Percentiles rank a stretch among this genome's conserved stretches.
These are phyloP conservation scores for Ichneumon xanthorius DNA, from an alignment of 2,888 invertebrate genomes.

Conservation along the genomic window DNA sequence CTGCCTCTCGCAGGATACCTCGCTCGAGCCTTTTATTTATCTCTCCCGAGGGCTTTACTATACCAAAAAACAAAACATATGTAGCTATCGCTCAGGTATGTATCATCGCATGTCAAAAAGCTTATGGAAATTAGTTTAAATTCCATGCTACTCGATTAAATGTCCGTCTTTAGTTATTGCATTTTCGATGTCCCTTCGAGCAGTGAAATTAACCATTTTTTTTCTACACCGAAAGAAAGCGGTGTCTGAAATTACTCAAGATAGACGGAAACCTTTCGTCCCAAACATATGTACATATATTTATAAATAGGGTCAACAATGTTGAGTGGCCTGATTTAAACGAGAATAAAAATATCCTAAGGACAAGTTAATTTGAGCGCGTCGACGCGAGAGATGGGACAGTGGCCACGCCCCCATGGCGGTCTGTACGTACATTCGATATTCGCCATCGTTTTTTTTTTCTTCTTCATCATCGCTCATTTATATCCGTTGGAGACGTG, in stretches of 20 bases:
- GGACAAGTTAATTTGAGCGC: constrained; percentile 56
- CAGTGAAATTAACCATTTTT: not conserved
- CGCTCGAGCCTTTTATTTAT: not conserved
- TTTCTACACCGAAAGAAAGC: too few relatives aligned
- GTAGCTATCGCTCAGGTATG: not conserved
- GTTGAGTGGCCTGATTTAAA: constrained; percentile 1
- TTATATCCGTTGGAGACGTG: constrained; percentile 52
- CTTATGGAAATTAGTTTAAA: not conserved
- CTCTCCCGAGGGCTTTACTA: constrained; percentile 3
- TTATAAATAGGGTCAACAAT: not conserved
- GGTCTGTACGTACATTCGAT: constrained; percentile 52
- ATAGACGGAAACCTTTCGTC: not conserved
- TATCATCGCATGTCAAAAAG: not conserved
- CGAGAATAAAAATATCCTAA: constrained; percentile 48
- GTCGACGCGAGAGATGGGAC: constrained; percentile 47
- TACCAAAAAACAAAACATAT: not conserved
- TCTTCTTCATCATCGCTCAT: constrained; percentile 36
- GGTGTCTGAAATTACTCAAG: not conserved
- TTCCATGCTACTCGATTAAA: not conserved
- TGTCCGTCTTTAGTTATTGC: not conserved
- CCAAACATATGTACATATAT: not conserved
- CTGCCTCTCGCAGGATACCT: constrained; percentile 9
- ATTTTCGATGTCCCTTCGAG: not conserved
- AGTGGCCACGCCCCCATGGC: constrained; percentile 60
- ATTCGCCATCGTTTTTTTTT: constrained; percentile 24